These are phyloP conservation scores for Adelges cooleyi DNA, from an alignment of 1,140 invertebrate genomes.

Conservation along the genomic window DNA sequence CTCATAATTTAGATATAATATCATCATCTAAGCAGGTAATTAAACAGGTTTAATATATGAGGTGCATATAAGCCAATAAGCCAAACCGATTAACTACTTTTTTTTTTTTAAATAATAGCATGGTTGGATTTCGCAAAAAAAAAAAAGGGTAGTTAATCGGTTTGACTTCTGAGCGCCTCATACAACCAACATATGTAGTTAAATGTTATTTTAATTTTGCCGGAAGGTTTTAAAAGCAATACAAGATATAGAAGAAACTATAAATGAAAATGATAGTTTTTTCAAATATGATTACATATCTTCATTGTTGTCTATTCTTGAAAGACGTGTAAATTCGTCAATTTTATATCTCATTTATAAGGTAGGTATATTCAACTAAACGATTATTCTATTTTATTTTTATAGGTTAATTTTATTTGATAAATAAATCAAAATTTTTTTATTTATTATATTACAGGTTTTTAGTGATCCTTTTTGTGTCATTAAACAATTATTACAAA, in stretches of 20 bases:
- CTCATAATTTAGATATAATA: slow-evolving; percentile 13
- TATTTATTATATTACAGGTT: neutral
- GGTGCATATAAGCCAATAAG: no score
- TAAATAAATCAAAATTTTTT: no score
- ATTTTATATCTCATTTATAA: slow-evolving; percentile 3
- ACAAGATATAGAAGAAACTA: neutral
- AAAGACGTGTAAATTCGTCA: slow-evolving; percentile 1
- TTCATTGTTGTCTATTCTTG: slow-evolving; percentile 18
- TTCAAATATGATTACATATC: slow-evolving; percentile 11
- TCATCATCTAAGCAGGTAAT: slow-evolving; percentile 21
- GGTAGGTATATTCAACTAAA: no score
- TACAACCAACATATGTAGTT: no score
- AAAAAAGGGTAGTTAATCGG: no score
- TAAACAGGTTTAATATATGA: neutral
- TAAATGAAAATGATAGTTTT: slow-evolving; percentile 5
- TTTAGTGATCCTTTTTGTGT: slow-evolving; percentile 19
- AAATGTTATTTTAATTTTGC: no score
- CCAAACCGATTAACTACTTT: no score
- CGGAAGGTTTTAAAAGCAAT: slow-evolving; percentile 19
- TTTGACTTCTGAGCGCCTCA: no score
- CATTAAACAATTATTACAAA: slow-evolving; percentile 1
- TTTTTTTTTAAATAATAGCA: no score
- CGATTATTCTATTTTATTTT: no score
- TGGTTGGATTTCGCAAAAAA: no score
- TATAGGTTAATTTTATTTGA: no score